Evolutionary conservation across 2,113 vertebrate genomes (phyloP), one percentile per base, ranked within the genome.

Genomic region (Cynocephalus volans): DNA sequence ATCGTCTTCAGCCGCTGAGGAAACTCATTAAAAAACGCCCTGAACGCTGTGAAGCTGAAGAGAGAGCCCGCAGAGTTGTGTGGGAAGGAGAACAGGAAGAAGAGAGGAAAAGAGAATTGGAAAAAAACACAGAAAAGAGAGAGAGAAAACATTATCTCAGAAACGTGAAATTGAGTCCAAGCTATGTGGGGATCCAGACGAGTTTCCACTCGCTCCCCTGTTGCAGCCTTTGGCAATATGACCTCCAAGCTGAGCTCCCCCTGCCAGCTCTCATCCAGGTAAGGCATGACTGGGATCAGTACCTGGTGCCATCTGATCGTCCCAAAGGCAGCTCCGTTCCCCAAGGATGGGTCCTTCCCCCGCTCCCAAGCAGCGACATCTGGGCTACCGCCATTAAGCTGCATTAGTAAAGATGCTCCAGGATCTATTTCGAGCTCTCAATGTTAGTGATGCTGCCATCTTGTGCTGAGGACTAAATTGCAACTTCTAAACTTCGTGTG

Each of bases 1-100:
- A 96, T 28, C 98, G 99, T 54, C 97, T 99, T 97, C 98, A 99
- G 91, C 98, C 98, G 33, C 98, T 99, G 54, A 98, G 99, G 89
- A 96, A 95, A 0, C 98, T 99, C 97, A 99, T 99, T 67, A 98
- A 98, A 97, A 99, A 98, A 54, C 99, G 99, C 88, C 99, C 99
- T 0, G 98, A 98, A 0, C 97, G 99, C 1, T 99, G 99, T 70
- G 99, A 99, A 4, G 99, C 99, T 0, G 99, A 99, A 96, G 99
- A 99, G 98, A 99, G 99, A 79, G 99, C 99, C 3, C 96, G 99
- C 72, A 98, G 99, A 82, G 99, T 99, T 91, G 99, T 99, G 99
- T 95, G 99, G 97, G 99, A 99, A 94, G 99, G 99, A 72, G 99
- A 99, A 62, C 99, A 99, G 96, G 99, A 99, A 56, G 99, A 99